Evolutionary conservation across 2,888 invertebrate genomes (phyloP).

Genomic region (Trachelus tabidus): DNA sequence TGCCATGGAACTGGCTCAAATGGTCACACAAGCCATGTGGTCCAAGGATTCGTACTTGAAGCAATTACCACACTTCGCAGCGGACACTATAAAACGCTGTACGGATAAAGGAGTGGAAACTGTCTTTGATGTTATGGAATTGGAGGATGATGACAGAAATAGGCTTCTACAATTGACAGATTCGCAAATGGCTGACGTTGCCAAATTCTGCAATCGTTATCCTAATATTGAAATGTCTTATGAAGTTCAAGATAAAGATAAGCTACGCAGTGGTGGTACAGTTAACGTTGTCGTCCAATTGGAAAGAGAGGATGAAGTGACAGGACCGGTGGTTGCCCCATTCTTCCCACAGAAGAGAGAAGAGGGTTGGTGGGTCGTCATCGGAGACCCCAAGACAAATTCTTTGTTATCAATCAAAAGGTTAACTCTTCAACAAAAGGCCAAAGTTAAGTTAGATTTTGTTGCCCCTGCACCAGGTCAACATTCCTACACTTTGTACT

Average conservation of each 20-base stretch:
- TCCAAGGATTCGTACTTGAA: constrained; percentile 97
- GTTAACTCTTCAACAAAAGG: constrained; percentile 92
- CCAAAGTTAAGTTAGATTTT: constrained; percentile 89
- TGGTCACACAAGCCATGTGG: constrained; percentile 99
- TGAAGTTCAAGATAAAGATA: constrained; percentile 86
- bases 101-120: constrained; percentile 92
- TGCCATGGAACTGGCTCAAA: constrained; percentile 99
- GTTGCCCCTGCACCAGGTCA: constrained; percentile 90
- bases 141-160: constrained; percentile 90
- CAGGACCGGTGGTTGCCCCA: constrained; percentile 97
- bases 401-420: constrained; percentile 97
- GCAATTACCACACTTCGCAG: constrained; percentile 94
- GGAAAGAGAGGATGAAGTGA: constrained; percentile 96
- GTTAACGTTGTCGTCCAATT: constrained; percentile 91
- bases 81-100: constrained; percentile 90
- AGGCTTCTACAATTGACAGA: constrained; percentile 84
- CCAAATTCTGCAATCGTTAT: constrained; percentile 97
- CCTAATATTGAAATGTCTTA: constrained; percentile 97
- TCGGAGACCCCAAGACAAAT: constrained; percentile 95
- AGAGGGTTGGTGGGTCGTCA: constrained; percentile 98
- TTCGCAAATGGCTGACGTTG: constrained; percentile 96
- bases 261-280: constrained; percentile 79
- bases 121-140: constrained; percentile 95
- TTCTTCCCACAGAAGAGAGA: constrained; percentile 96
- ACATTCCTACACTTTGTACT: constrained; percentile 94